Percentiles rank a stretch among this genome's conserved stretches.
phyloP scores from a whole-genome alignment of 2,888 invertebrate genomes.

The Ochlodes sylvanus region DNA sequence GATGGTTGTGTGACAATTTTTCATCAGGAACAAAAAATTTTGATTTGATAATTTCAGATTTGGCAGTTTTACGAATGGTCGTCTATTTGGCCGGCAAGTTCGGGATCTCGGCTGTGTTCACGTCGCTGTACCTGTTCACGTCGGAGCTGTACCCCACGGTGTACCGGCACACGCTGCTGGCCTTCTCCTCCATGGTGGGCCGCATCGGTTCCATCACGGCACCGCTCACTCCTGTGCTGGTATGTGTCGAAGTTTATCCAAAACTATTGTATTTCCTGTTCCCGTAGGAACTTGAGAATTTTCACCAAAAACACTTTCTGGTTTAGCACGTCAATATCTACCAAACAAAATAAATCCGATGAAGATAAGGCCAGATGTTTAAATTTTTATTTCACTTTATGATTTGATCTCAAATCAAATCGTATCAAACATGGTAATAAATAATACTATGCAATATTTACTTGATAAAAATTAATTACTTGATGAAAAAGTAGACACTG shows the following conservation, averaged over 20 bases:
- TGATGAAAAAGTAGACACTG: too few species aligned
- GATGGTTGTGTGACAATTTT: too few species aligned
- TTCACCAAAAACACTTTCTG: too few species aligned
- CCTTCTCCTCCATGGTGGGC: conserved; percentile 89
- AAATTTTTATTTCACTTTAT: too few species aligned
- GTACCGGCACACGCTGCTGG: conserved; percentile 87
- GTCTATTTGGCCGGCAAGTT: conserved; percentile 87
- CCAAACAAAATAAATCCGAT: too few species aligned
- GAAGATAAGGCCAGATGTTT: too few species aligned
- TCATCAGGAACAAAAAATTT: too few species aligned
- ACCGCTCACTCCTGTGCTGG: conserved; percentile 88
- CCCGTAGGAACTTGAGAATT: background rate
- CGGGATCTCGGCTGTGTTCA: conserved; percentile 87
- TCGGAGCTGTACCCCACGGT: conserved; percentile 90
- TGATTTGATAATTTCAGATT: conserved; percentile 52
- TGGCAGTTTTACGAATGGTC: conserved; percentile 64
- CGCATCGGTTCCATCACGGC: conserved; percentile 89
- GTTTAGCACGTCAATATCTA: too few species aligned
- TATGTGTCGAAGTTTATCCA: conserved; percentile 54
- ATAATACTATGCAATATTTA: too few species aligned
- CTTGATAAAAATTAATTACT: too few species aligned
- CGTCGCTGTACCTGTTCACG: conserved; percentile 87
- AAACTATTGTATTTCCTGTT: background rate
- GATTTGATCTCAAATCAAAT: too few species aligned
- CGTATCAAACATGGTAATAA: too few species aligned